Evolutionary conservation across 2,797 vertebrate genomes (phyloP), one percentile per base, ranked within the genome.

Genomic region (Phyllotis vaccarum): DNA sequence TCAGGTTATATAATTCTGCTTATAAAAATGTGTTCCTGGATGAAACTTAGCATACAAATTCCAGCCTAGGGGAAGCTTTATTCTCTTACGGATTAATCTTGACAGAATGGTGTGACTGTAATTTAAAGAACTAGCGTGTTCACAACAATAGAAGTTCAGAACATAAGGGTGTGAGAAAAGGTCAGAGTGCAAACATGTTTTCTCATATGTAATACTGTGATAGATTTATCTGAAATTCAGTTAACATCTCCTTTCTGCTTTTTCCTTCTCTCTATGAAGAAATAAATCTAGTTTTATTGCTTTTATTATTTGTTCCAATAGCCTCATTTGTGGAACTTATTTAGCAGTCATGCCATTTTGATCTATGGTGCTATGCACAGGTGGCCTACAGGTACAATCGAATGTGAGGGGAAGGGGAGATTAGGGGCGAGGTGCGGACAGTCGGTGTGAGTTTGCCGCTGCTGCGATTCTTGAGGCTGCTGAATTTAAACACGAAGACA

Each of bases 251-350:
- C 60, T 93, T 94, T 14, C 79, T 96, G 81, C 56, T 94, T 96
- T 96, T 89, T 91, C 74, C 74, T 95, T 96, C 74, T 94, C 37
- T 95, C 96, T 96, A 58, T 78, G 68, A 94, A 83, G 43, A 89
- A 70, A 89, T 96, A 94, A 87, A 97, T 97, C 76, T 86, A 72
- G 46, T 85, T 98, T 98, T 98, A 93, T 97, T 89, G 91, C 86
- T 96, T 72, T 97, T 97, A 96, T 95, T 97, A 93, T 96, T 97
- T 97, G 82, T 96, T 98, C 96, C 95, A 96, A 85, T 97, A 98
- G 95, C 56, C 91, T 98, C 96, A 96, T 78, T 89, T 97, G 60
- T 95, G 94, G 79, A 97, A 97, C 92, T 93, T 81, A 95, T 97
- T 98, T 97, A 97, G 93, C 89, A 93, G 95, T 97, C 74, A 62